Conservation (phyloP, 2,113 vertebrate species). For the Chrysemys picta region DNA sequence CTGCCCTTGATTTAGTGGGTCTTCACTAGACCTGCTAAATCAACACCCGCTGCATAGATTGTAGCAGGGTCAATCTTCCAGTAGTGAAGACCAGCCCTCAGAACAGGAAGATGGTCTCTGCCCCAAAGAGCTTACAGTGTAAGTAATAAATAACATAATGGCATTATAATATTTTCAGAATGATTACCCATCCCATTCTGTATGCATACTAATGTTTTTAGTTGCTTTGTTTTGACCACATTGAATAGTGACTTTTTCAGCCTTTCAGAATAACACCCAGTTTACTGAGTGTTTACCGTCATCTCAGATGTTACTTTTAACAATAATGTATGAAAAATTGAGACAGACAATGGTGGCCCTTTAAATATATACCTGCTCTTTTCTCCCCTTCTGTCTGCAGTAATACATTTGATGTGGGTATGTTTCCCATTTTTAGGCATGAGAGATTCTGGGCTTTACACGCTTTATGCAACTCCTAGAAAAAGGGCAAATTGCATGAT, state of each 20-base stretch:
- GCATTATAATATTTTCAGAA: not conserved
- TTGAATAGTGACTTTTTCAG: not conserved
- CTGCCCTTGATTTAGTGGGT: too few relatives aligned
- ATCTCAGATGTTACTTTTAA: not conserved
- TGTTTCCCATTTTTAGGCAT: conserved; percentile 41
- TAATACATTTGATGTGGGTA: conserved; percentile 13
- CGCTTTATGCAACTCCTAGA: conserved; percentile 29
- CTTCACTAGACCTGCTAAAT: too few relatives aligned
- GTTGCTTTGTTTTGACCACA: not conserved
- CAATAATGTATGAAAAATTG: not conserved
- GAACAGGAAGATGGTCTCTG: not conserved
- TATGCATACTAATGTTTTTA: rapidly evolving
- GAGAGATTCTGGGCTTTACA: conserved; percentile 20
- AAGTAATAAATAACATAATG: not conserved
- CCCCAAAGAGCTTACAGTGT: not conserved
- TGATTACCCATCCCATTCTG: not conserved
- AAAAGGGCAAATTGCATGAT: conserved; percentile 19
- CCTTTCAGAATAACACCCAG: not conserved
- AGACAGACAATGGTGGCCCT: not conserved
- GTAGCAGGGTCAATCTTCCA: too few relatives aligned
- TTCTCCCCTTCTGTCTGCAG: conserved; percentile 16
- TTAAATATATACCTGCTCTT: not conserved
- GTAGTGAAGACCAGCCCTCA: too few relatives aligned
- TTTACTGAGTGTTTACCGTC: not conserved
- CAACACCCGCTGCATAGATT: too few relatives aligned